Percentiles rank a stretch among this genome's conserved stretches.
Evolutionary conservation across 2,888 invertebrate genomes (phyloP).

Genomic region (Lymantria dispar): DNA sequence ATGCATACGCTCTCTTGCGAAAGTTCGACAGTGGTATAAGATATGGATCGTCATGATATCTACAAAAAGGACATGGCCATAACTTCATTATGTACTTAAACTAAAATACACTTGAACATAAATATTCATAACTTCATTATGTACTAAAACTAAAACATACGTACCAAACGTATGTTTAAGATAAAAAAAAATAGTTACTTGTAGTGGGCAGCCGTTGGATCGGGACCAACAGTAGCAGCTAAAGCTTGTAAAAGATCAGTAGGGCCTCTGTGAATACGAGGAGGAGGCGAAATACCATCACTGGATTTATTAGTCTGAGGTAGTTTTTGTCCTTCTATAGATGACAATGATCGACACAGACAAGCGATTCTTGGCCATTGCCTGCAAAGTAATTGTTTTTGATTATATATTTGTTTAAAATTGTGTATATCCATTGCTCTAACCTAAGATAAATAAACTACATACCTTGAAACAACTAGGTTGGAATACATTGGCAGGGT

Average conservation of each 20-base stretch:
- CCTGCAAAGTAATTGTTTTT: constrained; percentile 34
- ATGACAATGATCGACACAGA: constrained; percentile 57
- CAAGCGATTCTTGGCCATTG: constrained; percentile 61
- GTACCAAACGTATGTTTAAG: neutral
- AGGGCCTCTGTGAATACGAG: constrained; percentile 87
- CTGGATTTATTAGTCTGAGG: constrained; percentile 53
- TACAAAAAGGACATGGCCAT: no score
- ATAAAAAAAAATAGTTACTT: constrained; percentile 68
- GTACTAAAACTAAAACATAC: no score
- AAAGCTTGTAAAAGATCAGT: constrained; percentile 93
- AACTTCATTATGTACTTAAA: no score
- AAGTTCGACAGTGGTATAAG: constrained; percentile 89
- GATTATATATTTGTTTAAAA: neutral
- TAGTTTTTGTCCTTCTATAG: constrained; percentile 65
- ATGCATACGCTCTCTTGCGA: constrained; percentile 86
- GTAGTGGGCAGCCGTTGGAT: constrained; percentile 93
- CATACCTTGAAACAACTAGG: constrained; percentile 49
- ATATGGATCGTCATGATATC: constrained; percentile 95
- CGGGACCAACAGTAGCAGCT: constrained; percentile 89
- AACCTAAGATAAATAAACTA: constrained; percentile 16
- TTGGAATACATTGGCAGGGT: constrained; percentile 50
- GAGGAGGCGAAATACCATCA: constrained; percentile 82
- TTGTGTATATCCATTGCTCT: neutral
- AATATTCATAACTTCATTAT: no score
- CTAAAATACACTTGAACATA: no score